A percentile compares a stretch with the other conserved stretches of the same genome.
phyloP scores from a whole-genome alignment of 2,113 vertebrate species.

The Cheirogaleus medius region DNA sequence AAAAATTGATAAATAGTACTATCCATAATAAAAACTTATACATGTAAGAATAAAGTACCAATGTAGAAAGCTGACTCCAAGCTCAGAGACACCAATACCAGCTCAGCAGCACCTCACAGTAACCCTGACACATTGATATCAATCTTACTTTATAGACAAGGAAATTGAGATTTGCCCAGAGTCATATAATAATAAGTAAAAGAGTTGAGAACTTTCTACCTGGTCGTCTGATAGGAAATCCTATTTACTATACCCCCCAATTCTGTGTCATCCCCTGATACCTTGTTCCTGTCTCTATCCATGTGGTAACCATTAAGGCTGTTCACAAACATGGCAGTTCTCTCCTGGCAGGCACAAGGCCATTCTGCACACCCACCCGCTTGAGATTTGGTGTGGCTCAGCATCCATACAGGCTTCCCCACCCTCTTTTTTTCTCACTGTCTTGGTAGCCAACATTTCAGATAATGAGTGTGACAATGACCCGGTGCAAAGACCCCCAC shows the following conservation, averaged over 20 bases:
- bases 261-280: not conserved
- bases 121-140: not conserved
- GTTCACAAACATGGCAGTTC: not conserved
- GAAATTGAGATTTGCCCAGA: not conserved
- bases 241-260: not conserved
- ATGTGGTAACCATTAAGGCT: not conserved
- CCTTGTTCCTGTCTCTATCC: not conserved
- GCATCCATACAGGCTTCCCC: not conserved
- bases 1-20: not conserved
- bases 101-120: not conserved
- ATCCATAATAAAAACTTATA: not conserved
- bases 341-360: not conserved
- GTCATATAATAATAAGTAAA: not conserved
- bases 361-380: rapidly evolving
- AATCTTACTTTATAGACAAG: not conserved
- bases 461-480: not conserved
- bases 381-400: not conserved
- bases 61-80: not conserved
- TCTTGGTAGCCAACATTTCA: not conserved
- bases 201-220: not conserved
- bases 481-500: not conserved
- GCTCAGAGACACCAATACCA: not conserved
- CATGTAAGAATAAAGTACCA: not conserved
- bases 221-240: not conserved
- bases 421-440: not conserved